Percentiles rank a stretch among this genome's conserved stretches.
These are phyloP conservation scores for Oreochromis aureus DNA, from an alignment of 2,113 vertebrate genomes.

Conservation along the genomic window DNA sequence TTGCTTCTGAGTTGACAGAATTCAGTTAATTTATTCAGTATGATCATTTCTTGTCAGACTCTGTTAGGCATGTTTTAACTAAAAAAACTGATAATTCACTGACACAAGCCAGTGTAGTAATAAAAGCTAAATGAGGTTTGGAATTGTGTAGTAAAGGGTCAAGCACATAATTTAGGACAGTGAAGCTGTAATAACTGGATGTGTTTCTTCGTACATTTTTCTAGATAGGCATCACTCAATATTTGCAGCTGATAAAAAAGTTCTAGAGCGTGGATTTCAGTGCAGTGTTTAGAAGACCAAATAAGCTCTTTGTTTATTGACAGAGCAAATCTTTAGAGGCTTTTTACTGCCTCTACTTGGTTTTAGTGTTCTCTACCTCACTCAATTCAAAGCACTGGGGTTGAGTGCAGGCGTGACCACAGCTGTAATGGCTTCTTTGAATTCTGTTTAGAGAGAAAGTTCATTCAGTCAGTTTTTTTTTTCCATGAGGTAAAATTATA, in stretches of 20 bases:
- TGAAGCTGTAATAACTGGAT: background rate
- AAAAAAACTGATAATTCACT: background rate
- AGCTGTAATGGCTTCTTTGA: background rate
- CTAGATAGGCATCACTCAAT: background rate
- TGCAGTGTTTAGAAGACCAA: background rate
- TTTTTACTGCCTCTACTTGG: background rate
- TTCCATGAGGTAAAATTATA: background rate
- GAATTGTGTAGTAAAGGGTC: background rate
- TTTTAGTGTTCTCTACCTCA: background rate
- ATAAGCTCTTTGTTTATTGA: background rate
- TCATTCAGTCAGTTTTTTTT: accelerated
- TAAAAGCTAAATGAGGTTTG: background rate
- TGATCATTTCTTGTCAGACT: background rate
- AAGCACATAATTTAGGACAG: background rate
- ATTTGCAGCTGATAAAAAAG: background rate
- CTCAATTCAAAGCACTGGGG: background rate
- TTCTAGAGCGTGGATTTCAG: background rate
- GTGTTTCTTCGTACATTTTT: background rate
- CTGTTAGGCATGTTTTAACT: background rate
- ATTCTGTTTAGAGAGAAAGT: background rate
- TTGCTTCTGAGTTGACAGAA: background rate
- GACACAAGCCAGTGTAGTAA: background rate
- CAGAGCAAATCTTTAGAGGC: background rate
- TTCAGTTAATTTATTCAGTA: background rate
- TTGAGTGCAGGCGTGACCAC: background rate